Evolutionary conservation across 2,113 vertebrate genomes (phyloP), one percentile per base, ranked within the genome.

Genomic region (Corythaeola cristata): DNA sequence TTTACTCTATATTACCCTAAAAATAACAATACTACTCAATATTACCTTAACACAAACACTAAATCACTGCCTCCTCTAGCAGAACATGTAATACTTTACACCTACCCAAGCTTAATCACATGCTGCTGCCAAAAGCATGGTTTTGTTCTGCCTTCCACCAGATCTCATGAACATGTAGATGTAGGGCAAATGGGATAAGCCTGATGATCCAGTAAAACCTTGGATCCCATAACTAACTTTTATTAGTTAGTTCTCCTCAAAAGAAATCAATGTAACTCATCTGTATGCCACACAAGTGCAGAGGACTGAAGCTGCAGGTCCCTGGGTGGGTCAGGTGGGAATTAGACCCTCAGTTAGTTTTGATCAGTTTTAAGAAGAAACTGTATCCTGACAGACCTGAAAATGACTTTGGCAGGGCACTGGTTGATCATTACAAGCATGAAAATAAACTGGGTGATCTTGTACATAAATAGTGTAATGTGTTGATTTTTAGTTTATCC

Each of bases 291-390:
- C 26, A 63, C 12, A 47, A 49, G 9, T 37, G 26, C 33, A 83
- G 11, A 6, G 12, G 37, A 11, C 27, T 62, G 53, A 74, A 74
- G 24, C n/a, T 74, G 20, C 50, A 67, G 37, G 32, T 66, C 27
- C 17, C 30, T 50, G 15, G 4, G 14, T 8, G 4, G 14, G 27
- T 18, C 2, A 3, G 9, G 12, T n/a, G 19, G 4, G 7, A 6
- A 35, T 72, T 59, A 82, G 45, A 68, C 10, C 16, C 28, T 67
- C 18, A 39, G 23, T 30, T 53, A 64, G 10, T 30, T 59, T 83
- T 85, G 28, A 66, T 62, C 23, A 86, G 5, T 9, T 69, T 6
- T 60, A 89, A 87, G 74, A 91, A 59, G 17, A 75, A 66, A 52
- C 5, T 27, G 10, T 13, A 24, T 18, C 9, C 2, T 12, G 12